A percentile compares a stretch with the other conserved stretches of the same genome.
These are phyloP conservation scores for Ophion ventricosus DNA, from an alignment of 2,888 invertebrate species.

Conservation along the genomic window DNA sequence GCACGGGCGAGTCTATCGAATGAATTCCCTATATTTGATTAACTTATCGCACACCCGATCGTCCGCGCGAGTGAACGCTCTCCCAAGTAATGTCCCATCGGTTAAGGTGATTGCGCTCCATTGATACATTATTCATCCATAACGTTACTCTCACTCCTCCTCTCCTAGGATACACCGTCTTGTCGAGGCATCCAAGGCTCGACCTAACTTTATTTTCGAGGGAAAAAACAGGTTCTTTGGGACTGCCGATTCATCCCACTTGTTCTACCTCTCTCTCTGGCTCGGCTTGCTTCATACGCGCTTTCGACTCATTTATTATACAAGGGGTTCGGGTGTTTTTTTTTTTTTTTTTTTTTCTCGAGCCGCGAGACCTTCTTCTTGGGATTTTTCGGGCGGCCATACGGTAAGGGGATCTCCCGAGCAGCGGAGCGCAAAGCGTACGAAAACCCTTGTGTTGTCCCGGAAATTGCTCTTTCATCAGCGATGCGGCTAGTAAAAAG, in stretches of 20 bases:
- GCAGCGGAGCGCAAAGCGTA: no score
- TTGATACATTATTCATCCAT: constrained; percentile 57
- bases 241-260: constrained; percentile 10
- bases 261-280: no score
- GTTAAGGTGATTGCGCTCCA: constrained; percentile 11
- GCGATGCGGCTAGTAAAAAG: no score
- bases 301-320: constrained; percentile 29
- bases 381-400: neutral
- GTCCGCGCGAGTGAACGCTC: neutral
- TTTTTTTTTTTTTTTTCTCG: no score
- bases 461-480: no score
- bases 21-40: neutral
- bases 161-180: constrained; percentile 13
- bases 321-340: neutral
- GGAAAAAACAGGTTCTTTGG: constrained; percentile 10
- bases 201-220: constrained; percentile 44
- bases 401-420: no score
- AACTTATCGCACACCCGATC: neutral
- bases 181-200: constrained; percentile 23
- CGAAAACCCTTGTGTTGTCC: no score
- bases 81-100: constrained; percentile 19
- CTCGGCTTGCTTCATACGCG: no score
- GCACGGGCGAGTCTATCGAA: neutral
- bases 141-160: constrained; percentile 20
- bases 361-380: no score